These are phyloP conservation scores for Poeciliopsis retropinna DNA, from an alignment of 2,113 vertebrate species.

Conservation along the genomic window DNA sequence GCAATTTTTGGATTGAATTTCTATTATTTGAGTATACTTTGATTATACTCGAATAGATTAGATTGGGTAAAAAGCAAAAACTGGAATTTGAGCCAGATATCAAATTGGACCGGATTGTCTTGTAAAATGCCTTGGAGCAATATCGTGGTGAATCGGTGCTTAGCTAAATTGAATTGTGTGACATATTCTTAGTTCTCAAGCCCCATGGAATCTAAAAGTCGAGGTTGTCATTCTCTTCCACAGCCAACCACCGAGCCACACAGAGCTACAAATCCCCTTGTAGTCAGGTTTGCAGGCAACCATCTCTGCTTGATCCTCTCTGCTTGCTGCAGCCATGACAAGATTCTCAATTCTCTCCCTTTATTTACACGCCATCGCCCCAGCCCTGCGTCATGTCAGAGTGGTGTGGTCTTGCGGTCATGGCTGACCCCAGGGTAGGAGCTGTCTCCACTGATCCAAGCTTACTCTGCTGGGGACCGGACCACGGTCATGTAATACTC, in stretches of 20 bases:
- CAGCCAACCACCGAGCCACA: slow-evolving; percentile 48
- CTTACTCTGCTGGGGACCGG: slow-evolving; percentile 80
- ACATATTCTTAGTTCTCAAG: slow-evolving; percentile 83
- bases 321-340: slow-evolving; percentile 83
- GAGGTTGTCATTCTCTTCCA: slow-evolving; percentile 67
- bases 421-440: slow-evolving; percentile 88
- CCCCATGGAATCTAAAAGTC: slow-evolving; percentile 64
- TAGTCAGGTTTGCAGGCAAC: slow-evolving; percentile 89
- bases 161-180: slow-evolving; percentile 69
- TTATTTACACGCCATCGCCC: slow-evolving; percentile 97
- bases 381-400: slow-evolving; percentile 88
- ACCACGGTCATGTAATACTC: slow-evolving; percentile 75
- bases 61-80: too few relatives aligned
- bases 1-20: background rate
- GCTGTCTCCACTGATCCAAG: slow-evolving; percentile 92
- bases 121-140: background rate
- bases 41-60: too few relatives aligned
- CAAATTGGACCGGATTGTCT: background rate
- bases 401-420: slow-evolving; percentile 83
- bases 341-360: slow-evolving; percentile 89
- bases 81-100: background rate
- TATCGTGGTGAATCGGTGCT: background rate
- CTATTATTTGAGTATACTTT: background rate
- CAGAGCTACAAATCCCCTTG: slow-evolving; percentile 77
- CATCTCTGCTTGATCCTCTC: slow-evolving; percentile 92